Evolutionary conservation across 2,888 invertebrate species (phyloP), one percentile per base, ranked within the genome.

Genomic region (Leucophenga maculata): DNA sequence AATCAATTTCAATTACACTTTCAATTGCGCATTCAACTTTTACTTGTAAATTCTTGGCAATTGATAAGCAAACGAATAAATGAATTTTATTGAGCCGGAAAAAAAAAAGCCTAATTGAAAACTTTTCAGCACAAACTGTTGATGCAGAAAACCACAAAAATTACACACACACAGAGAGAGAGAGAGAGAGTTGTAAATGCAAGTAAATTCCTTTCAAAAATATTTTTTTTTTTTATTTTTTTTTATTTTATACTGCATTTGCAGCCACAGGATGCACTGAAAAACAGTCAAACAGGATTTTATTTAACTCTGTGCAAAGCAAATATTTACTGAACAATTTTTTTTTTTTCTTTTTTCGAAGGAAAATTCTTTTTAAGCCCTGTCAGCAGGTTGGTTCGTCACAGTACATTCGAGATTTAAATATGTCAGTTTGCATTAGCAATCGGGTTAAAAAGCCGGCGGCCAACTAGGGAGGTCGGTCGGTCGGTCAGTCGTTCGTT

Each of bases 351-450:
- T 11, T 8, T 8, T 8, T 32, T 32, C 32, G 8, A 32, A 39
- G 11, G 39, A 39, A 8, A 39, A 6, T 39, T 11, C 39, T 26
- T 26, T 26, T 3, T 3, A 26, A 4, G 26, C 26, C n/a, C n/a
- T n/a, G n/a, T n/a, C 2, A 26, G 26, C 26, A 26, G 26, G 26
- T 4, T 3, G 26, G 26, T 4, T 26, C 26, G 9, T 6, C 4
- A 18, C 8, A n/a, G 6, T 1, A 50, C 50, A 50, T 8, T 8
- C 4, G 6, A 57, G 31, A 26, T 57, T 14, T 22, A 57, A 57
- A 57, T 57, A 31, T 57, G 57, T 57, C 57, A 57, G 31, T 31
- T 57, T 26, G 26, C 32, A 57, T 57, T 57, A 31, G 57, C 57
- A 57, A 57, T 22, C 31, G 14, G 57, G n/a, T 50, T 50, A 50